Base-by-base conservation (phyloP, 2,113 vertebrate species). In the Zingel zingel region DNA sequence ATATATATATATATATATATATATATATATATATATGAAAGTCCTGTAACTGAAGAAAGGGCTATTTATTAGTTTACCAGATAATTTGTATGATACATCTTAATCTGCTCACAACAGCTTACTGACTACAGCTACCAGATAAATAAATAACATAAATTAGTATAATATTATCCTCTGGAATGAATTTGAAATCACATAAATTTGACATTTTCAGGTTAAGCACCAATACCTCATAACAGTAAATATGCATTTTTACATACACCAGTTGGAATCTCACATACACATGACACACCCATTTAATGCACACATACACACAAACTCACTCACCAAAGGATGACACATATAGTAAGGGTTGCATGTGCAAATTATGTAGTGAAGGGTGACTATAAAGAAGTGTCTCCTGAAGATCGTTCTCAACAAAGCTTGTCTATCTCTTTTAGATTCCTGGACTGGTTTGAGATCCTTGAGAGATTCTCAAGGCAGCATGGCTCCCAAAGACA, bases 401-500 rank as follows among this genome's bases (percentile, higher is more conserved):
- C 15, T 50, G 45, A 50, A 4, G 4, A 27, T 67, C 2, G 3
- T 50, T 50, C 64, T 50, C 45, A 65, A 45, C 63, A 65, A 65
- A 45, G 64, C 45, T 7, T 53, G 3, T 79, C 19, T 54, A 1
- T 69, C 56, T 69, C 0, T 72, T 70, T 58, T 79, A 92, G 90
- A 88, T 81, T 94, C 90, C 47, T 86, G 69, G 70, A 81, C 77
- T 51, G 81, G 87, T 82, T 68, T 89, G 88, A 90, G 87, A 61
- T 90, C 82, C 30, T 59, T 76, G 65, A 74, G 77, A 50, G 79
- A 82, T 56, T 75, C 88, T 82, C 90, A 79, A 63, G 93, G 88
- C 90, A 95, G 86, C 94, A 99, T 99, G 98, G 98, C 98, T 86
- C 98, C 98, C 93, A 99, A 98, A 94, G 98, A 99, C 94, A 98